Evolutionary conservation across 2,888 invertebrate genomes (phyloP).

Genomic region (Agelastica alni): DNA sequence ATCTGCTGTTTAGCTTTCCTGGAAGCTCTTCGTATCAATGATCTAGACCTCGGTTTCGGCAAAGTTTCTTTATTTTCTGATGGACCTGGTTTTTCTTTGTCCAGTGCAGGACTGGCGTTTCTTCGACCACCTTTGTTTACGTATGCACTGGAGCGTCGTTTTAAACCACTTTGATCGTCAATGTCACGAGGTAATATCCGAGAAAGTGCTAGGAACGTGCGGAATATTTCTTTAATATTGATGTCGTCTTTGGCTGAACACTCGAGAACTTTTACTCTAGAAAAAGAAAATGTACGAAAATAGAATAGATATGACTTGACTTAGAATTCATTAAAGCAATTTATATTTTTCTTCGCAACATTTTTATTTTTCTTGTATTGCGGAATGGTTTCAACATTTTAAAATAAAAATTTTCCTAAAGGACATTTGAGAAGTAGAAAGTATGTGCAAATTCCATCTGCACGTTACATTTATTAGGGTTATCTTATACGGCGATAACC

Average conservation of each 20-base stretch:
- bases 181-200: conserved; percentile 69
- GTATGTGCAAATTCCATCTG: too few species aligned
- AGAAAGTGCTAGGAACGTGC: conserved; percentile 76
- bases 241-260: conserved; percentile 80
- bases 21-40: conserved; percentile 78
- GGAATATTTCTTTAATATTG: conserved; percentile 80
- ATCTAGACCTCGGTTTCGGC: conserved; percentile 57
- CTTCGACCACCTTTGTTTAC: conserved; percentile 59
- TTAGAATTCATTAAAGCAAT: too few species aligned
- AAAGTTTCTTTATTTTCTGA: conserved; percentile 43
- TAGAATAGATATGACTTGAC: too few species aligned
- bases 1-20: conserved; percentile 80
- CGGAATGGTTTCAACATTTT: too few species aligned
- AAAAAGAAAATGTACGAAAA: too few species aligned
- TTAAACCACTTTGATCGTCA: conserved; percentile 64
- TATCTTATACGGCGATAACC: too few species aligned
- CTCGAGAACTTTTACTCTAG: conserved; percentile 74
- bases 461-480: too few species aligned
- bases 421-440: too few species aligned
- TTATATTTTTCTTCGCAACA: too few species aligned
- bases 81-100: conserved; percentile 47
- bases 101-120: conserved; percentile 55
- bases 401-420: too few species aligned
- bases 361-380: too few species aligned
- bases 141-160: conserved; percentile 76